Conservation (phyloP, 2,888 invertebrate species). For the Euplexia lucipara region DNA sequence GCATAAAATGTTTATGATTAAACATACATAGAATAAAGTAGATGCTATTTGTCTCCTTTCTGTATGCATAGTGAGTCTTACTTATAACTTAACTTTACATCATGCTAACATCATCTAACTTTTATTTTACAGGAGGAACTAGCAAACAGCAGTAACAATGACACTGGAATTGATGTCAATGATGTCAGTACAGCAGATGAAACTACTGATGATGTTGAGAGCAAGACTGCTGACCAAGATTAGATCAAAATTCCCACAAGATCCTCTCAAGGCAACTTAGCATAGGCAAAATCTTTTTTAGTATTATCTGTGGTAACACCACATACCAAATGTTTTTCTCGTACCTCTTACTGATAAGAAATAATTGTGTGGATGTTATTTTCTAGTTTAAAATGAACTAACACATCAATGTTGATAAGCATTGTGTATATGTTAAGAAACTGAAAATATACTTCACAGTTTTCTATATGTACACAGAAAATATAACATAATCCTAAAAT, state of each 20-base stretch:
- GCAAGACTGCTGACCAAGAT: conserved; percentile 58
- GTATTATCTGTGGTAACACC: conserved; percentile 42
- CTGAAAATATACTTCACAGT: not conserved
- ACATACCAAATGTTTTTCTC: conserved; percentile 37
- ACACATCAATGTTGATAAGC: not conserved
- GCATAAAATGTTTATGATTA: no score
- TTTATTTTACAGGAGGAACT: conserved; percentile 90
- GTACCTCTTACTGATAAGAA: conserved; percentile 24
- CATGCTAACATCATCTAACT: not conserved
- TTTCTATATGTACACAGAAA: conserved; percentile 14
- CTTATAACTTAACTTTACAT: not conserved
- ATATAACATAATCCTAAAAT: conserved; percentile 23
- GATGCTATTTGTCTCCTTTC: no score
- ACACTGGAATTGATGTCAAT: conserved; percentile 89
- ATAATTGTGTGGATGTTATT: not conserved
- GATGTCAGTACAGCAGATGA: conserved; percentile 87
- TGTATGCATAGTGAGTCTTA: not conserved
- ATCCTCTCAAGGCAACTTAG: conserved; percentile 18
- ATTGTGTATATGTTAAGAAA: not conserved
- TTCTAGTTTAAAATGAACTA: conserved; percentile 35
- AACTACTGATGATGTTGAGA: conserved; percentile 66
- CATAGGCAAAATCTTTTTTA: conserved; percentile 22
- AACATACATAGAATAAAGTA: no score
- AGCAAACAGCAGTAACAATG: conserved; percentile 90
- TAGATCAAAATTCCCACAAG: conserved; percentile 26